Evolutionary conservation across 1,140 invertebrate species (phyloP).

Genomic region (Saccostrea cuccullata): DNA sequence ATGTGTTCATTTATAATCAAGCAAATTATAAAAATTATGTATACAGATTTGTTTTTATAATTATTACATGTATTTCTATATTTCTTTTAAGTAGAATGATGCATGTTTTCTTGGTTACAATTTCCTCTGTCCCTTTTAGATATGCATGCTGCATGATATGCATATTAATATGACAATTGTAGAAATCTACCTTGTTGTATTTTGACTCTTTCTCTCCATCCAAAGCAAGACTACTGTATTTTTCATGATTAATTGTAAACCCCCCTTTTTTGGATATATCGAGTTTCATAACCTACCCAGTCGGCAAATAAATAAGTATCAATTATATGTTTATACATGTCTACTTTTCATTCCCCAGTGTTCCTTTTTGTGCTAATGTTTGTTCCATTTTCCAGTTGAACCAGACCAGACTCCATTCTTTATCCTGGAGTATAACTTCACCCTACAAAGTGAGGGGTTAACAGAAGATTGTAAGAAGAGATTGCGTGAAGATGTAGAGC

Average conservation of each 20-base stretch:
- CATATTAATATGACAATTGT: neutral
- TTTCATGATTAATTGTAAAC: no score
- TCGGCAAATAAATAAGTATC: neutral
- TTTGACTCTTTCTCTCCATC: no score
- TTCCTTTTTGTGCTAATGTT: neutral
- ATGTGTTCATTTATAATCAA: neutral
- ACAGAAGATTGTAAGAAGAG: neutral
- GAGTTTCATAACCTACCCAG: neutral
- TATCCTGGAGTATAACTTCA: neutral
- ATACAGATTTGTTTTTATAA: no score
- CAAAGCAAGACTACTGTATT: no score
- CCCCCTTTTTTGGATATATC: neutral
- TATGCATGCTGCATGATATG: constrained; percentile 17
- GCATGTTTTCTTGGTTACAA: neutral
- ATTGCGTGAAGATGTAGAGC: neutral
- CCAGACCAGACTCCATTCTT: constrained; percentile 16
- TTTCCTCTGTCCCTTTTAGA: neutral
- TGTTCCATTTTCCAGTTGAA: neutral
- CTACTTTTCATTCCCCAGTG: neutral
- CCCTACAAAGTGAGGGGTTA: neutral
- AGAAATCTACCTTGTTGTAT: no score
- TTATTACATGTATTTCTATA: neutral
- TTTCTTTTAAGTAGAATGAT: neutral
- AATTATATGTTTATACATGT: neutral
- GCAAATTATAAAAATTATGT: neutral